Evolutionary conservation across 2,113 vertebrate genomes (phyloP).

Genomic region (Chelonoidis abingdonii): DNA sequence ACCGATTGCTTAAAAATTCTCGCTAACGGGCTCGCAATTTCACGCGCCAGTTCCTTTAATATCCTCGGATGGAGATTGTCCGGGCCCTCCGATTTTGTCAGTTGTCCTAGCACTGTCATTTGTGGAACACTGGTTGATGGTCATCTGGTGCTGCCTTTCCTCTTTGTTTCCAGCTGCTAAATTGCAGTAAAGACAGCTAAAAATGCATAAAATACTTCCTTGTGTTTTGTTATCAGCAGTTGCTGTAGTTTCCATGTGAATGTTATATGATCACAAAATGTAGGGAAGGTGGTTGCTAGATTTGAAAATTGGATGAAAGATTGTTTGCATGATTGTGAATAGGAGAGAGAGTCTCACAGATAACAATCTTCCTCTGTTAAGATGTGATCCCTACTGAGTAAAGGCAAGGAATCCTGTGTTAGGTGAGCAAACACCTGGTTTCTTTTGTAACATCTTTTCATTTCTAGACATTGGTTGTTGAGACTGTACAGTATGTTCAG

Average conservation of each 20-base stretch:
- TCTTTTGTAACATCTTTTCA: neutral
- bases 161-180: neutral
- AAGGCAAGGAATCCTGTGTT: neutral
- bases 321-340: neutral
- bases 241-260: neutral
- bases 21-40: too few species aligned
- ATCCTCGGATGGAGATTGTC: too few species aligned
- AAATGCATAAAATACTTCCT: neutral
- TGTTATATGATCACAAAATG: fast-evolving
- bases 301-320: neutral
- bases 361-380: neutral
- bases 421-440: neutral
- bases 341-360: too few species aligned
- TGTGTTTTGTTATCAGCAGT: neutral
- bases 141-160: neutral
- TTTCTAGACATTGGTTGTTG: neutral
- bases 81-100: too few species aligned
- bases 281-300: neutral
- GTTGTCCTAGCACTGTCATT: neutral
- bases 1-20: too few species aligned
- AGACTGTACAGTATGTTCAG: neutral
- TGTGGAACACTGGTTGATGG: neutral
- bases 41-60: too few species aligned
- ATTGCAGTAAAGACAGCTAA: neutral
- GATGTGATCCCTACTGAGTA: neutral